Base-by-base conservation (phyloP, 2,113 vertebrate genomes). In the Todiramphus chloris region DNA sequence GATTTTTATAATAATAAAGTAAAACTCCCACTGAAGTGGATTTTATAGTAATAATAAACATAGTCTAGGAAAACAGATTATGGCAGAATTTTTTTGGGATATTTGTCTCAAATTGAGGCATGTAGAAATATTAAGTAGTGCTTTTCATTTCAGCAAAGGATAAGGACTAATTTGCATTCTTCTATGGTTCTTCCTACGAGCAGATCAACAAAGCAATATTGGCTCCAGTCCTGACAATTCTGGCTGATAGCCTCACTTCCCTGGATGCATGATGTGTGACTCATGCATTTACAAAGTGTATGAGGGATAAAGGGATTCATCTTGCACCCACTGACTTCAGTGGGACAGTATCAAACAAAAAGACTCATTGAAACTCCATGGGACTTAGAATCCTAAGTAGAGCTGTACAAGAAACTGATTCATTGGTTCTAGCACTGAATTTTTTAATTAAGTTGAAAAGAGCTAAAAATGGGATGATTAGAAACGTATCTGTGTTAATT, bases 301-400 rank as follows among this genome's bases (percentile, higher is more conserved):
- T 60, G 62, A 95, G 67, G 75, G 70, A 96, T 90, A 97, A 95
- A 94, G 76, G 72, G 92, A 96, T 97, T 97, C 93, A 96, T 97
- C 94, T 93, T 93, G 87, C 84, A 90, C 93, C 15, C 94, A 55
- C 5, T 96, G 96, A 92, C 90, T 97, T 88, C 84, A 95, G 63
- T 72, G 56, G 88, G 76, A 94, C 85, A 63, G 85, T 70, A 93
- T 86, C 68, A 94, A 95, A 86, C 79, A 96, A 85, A 96, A 94
- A 96, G 93, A 70, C 51, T 95, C 88, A 96, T 95, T 96, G 93
- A 96, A 96, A 86, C 48, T 93, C 92, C 70, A 4, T 28, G 43
- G 85, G 64, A 90, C 76, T 93, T 78, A 77, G 93, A 91, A 92
- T 96, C 79, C 68, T 92, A 94, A 94, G 46, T 14, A 95, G 89